Evolutionary conservation across 2,113 vertebrate species (phyloP), one percentile per base, ranked within the genome.

Genomic region (Odobenus rosmarus): DNA sequence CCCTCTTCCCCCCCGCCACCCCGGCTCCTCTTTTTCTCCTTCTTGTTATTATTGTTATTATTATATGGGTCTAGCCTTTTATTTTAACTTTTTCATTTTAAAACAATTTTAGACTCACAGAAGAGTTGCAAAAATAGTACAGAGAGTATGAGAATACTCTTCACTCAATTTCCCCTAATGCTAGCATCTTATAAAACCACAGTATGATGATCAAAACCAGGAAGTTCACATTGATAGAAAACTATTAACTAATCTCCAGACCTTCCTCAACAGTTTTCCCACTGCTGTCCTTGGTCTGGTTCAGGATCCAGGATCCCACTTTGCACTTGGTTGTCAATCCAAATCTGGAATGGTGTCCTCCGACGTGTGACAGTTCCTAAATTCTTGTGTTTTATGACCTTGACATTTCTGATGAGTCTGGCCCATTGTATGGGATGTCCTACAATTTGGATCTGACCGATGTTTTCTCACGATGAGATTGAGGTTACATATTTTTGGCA

Each of bases 31-130:
- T 18, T 76, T 51, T 1, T 77, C 36, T 82, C 36, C 0, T 69
- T 42, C 3, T 81, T 4, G 2, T 33, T 64, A 21, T 36, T 21
- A 7, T 62, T 61, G 36, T 46, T 23, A 5, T 71, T 61, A 51
- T 53, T 67, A 33, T 61, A 4, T 4, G 28, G 18, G 46, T 83
- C 11, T 92, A 79, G 28, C 0, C 26, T 15, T 76, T 93, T 95
- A 18, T 72, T 88, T 87, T 76, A 46, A 61, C 57, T 91, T 95
- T 87, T 83, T 80, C 67, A 72, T 85, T 76, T 94, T 80, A 33
- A 79, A 64, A 87, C 33, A 51, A 90, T 42, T 93, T 90, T 79
- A 96, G 80, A 62, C 23, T 39, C 92, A 23, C 15, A 85, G 28
- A 53, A 96, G 90, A 76, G 10, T 24, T 95, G 59, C 16, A 61